These are phyloP conservation scores for Sarcoramphus papa DNA, from an alignment of 2,797 vertebrate species.

Conservation along the genomic window DNA sequence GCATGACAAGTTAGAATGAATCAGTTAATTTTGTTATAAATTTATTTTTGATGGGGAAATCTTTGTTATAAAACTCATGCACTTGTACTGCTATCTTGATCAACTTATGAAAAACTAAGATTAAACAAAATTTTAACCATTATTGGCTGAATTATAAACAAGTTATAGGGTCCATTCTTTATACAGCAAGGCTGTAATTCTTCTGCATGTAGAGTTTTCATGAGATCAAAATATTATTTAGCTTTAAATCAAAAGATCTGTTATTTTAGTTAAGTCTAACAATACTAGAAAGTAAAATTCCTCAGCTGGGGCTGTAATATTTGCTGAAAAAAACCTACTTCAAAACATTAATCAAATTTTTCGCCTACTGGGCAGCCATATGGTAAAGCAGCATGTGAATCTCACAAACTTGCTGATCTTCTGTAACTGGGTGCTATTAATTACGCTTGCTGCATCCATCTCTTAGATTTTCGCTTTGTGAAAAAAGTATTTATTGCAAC, in stretches of 20 bases:
- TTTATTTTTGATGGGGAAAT: not conserved
- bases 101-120: not conserved
- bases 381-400: slow-evolving; percentile 99
- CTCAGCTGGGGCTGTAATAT: slow-evolving; percentile 94
- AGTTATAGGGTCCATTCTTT: slow-evolving; percentile 9
- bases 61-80: not conserved
- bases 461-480: slow-evolving; percentile 90
- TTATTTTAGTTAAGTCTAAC: slow-evolving; percentile 68
- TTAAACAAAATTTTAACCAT: not conserved
- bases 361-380: slow-evolving; percentile 99
- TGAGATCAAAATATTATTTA: slow-evolving; percentile 72
- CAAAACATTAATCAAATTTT: slow-evolving; percentile 99
- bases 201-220: slow-evolving; percentile 60
- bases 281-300: slow-evolving; percentile 75
- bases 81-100: not conserved
- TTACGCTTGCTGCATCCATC: slow-evolving; percentile 99
- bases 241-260: slow-evolving; percentile 71
- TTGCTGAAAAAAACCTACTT: slow-evolving; percentile 88
- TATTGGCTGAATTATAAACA: slow-evolving; percentile 28
- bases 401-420: slow-evolving; percentile 99
- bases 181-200: slow-evolving; percentile 49
- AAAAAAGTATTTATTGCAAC: slow-evolving; percentile 91
- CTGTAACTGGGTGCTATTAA: slow-evolving; percentile 99
- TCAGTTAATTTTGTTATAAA: not conserved
- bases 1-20: not conserved